Base-by-base conservation (phyloP, 2,888 invertebrate genomes). In the Parascotia fuliginaria region DNA sequence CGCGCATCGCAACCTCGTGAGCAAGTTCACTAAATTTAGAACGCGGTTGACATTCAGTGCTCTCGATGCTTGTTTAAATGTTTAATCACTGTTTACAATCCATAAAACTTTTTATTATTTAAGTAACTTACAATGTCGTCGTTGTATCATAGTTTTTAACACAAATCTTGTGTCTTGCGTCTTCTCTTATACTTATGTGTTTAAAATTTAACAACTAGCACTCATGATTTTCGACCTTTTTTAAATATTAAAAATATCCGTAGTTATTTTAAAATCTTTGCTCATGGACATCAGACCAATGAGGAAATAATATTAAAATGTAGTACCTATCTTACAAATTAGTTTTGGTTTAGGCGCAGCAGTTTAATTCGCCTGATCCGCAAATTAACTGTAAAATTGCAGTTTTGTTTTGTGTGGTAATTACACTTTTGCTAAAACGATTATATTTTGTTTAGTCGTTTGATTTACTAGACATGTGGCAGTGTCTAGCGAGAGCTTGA, bases 21-120 rank as follows among this genome's bases (percentile, higher is more conserved):
- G 74, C 78, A 79, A 81, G 79, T 82, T 83, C 80, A 82, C 79
- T 85, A 83, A 83, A 79, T 81, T 85, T 83, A 83, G 81, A 84
- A 77, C 75, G 68, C 67, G 49, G 73, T 78, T 81, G 81, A 79
- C 79, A 83, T 75, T 79, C 72, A 64, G 63, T 57, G 65, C 50
- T 62, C 52, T 52, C 60, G 49, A 50, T 60, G 29, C 48, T 57
- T 53, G 42, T 52, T 38, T 36, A 61, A 60, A 57, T 50, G 34
- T 51, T 60, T 46, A 52, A 64, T 59, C 48, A 29, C 44, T 57
- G 39, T 58, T 63, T 56, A 45, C 37, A 38, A 37, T 13, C 46
- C 40, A 19, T 52, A 48, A 33, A 43, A 36, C 41, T 32, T 46
- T 49, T 32, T 41, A 42, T 33, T 34, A 12, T 13, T 38, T 13